A percentile compares a stretch with the other conserved stretches of the same genome.
phyloP scores from a whole-genome alignment of 2,797 vertebrate species.

The Cyclura pinguis region DNA sequence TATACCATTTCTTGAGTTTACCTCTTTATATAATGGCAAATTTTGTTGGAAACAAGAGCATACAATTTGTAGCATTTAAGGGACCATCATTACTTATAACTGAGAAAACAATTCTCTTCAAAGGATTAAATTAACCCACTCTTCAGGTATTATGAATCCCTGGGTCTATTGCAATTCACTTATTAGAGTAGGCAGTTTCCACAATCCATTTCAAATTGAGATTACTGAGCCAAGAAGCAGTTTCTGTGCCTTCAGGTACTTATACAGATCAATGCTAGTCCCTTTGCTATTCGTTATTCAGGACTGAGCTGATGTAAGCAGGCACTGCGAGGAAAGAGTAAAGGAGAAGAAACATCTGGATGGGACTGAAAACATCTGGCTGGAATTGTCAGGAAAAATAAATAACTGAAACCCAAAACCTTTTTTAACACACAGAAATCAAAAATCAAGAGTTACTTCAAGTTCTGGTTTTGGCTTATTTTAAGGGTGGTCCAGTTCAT shows the following conservation, averaged over 20 bases:
- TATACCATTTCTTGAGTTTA: not conserved
- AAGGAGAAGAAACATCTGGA: not conserved
- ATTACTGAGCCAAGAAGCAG: not conserved
- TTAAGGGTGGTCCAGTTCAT: no score
- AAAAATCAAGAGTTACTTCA: no score
- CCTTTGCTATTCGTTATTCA: not conserved
- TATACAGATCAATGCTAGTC: not conserved
- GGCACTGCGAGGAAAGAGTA: not conserved
- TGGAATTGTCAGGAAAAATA: no score
- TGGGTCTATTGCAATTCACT: not conserved
- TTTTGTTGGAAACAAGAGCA: constrained; percentile 4
- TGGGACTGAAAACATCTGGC: constrained; percentile 11
- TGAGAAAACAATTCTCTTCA: not conserved
- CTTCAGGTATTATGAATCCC: constrained; percentile 5
- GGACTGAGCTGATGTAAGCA: not conserved
- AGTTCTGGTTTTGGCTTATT: no score
- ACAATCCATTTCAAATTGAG: not conserved
- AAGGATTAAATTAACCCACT: constrained; percentile 4
- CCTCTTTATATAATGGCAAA: not conserved
- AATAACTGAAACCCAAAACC: no score
- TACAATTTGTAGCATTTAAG: not conserved
- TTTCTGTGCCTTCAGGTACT: no score
- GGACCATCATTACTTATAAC: not conserved
- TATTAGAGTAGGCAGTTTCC: not conserved
- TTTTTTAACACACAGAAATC: no score